Base-by-base conservation (phyloP, 2,888 invertebrate species). In the Ditula angustiorana region DNA sequence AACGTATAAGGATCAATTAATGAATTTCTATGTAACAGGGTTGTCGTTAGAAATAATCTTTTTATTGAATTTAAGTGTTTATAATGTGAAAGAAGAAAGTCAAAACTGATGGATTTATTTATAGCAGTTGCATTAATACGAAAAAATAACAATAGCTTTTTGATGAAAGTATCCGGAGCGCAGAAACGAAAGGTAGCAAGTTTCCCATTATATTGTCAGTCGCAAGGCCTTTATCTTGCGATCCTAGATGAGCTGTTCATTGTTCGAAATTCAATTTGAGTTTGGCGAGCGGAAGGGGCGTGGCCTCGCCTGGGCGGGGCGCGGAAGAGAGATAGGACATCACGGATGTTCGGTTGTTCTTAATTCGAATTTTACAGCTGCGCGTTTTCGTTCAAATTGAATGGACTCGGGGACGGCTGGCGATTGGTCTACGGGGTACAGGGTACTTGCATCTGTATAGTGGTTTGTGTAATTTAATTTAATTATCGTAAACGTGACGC, bases 301-400 rank as follows among this genome's bases (percentile, higher is more conserved):
- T 90, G 90, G 79, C 74, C 59, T 66, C 71, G 72, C 74, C 79
- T 85, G 81, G 90, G 90, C 90, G 90, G 87, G 78, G 80, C 87
- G 80, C 80, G 83, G 82, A 85, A 88, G 84, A 86, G 87, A 90
- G 90, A 91, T 87, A 86, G 83, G 83, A 83, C 80, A 78, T 74
- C 72, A 41, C 62, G 62, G 57, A 58, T 63, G 63, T 35, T 30
- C 75, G 75, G 73, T 75, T 78, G 77, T 76, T 77, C 76, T 69
- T 74, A 74, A 77, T 77, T 74, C 72, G 68, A 78, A 77, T 72
- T 78, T 74, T 70, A 75, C 62, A 64, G 60, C 57, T 52, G 65
- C 46, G 58, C 57, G n/a, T 57, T 53, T 62, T 62, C 13, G 64
- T 64, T 58, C 58, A 28, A 52, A 64, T 58, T 59, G 59, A 59